Base-by-base conservation (phyloP, 1,140 invertebrate species). In the Holcopasites calliopsidis region DNA sequence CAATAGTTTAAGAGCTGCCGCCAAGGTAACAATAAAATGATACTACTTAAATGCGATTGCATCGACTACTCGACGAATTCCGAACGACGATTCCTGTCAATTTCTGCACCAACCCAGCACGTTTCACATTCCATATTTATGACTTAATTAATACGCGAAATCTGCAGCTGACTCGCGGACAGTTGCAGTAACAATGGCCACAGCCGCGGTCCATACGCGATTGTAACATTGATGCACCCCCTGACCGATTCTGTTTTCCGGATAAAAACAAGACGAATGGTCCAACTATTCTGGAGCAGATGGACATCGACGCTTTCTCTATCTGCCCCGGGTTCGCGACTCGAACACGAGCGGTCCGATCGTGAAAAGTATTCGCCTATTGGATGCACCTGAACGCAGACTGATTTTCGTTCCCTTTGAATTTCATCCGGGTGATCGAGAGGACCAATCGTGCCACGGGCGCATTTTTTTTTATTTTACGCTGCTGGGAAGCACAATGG, bases 231-330 rank as follows among this genome's bases (percentile, higher is more conserved):
- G 62, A 76, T 54, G 73, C 44, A n/a, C 62, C 42, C 70, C 58
- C 66, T 54, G 79, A 44, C 54, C 74, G 50, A 55, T 23, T 44
- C 75, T 65, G 62, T 76, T 76, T 75, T 35, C 69, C 42, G 64
- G 50, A 87, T 81, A 87, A 87, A 87, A 87, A 86, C 85, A 84
- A 87, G 86, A 87, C 85, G 84, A 85, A 87, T 87, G 82, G 85
- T 84, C 84, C 74, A 70, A 78, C 86, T 78, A 87, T 87, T n/a
- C 85, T 87, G 82, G 76, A 84, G 66, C 86, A 87, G 86, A 86
- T 86, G 85, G 85, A 73, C 68, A 78, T 58, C 74, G 85, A 85
- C 84, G 85, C 83, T 85, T 85, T 60, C 76, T 76, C 76, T 68
- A n/a, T 18, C 73, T 71, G 81, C 83, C 77, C 79, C 68, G 74